Evolutionary conservation across 2,888 invertebrate species (phyloP).

Genomic region (Perithous albicinctus): DNA sequence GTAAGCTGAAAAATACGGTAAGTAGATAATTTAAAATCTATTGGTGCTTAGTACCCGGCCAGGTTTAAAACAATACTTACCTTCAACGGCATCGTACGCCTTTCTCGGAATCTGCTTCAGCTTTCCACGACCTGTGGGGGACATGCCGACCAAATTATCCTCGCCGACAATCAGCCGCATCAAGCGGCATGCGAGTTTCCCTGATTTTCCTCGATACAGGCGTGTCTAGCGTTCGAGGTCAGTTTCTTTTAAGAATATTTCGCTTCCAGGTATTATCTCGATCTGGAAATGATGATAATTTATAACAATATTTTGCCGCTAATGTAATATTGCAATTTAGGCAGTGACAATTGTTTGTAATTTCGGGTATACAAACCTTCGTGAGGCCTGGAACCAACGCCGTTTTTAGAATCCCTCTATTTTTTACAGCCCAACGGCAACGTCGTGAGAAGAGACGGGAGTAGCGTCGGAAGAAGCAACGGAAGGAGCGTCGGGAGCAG

Average conservation of each 20-base stretch:
- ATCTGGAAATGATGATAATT: background rate
- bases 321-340: background rate
- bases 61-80: background rate
- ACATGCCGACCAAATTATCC: background rate
- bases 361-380: background rate
- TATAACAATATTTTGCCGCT: background rate
- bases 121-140: background rate
- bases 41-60: background rate
- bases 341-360: background rate
- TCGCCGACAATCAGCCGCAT: background rate
- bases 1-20: background rate
- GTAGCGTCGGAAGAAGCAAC: background rate
- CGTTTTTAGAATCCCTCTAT: background rate
- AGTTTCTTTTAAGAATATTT: background rate
- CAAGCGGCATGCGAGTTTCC: background rate
- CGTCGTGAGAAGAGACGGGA: background rate
- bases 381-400: background rate
- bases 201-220: background rate
- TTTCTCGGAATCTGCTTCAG: background rate
- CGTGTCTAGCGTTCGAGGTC: background rate
- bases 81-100: background rate
- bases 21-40: background rate
- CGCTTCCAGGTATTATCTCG: background rate
- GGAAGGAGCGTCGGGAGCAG: background rate
- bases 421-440: background rate